A percentile compares a stretch with the other conserved stretches of the same genome.
Evolutionary conservation across 1,140 invertebrate species (phyloP).

Genomic region (Drosophila jambulina): DNA sequence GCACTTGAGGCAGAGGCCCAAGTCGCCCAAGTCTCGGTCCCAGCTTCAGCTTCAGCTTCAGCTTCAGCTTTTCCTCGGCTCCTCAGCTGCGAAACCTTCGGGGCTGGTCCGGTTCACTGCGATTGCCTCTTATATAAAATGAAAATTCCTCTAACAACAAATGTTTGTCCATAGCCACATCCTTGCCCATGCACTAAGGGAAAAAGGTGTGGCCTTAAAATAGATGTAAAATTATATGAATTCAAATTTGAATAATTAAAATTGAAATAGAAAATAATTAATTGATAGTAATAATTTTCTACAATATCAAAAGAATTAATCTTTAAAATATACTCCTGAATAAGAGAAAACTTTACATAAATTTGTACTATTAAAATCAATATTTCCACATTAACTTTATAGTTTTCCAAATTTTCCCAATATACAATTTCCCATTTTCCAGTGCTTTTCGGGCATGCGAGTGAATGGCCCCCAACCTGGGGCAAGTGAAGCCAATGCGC

Average conservation of each 20-base stretch:
- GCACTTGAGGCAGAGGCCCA: constrained; percentile 57
- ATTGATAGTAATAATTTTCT: no score
- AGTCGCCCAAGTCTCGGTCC: background rate
- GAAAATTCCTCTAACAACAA: constrained; percentile 62
- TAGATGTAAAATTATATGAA: background rate
- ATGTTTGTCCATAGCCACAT: constrained; percentile 52
- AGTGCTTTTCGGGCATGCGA: constrained; percentile 39
- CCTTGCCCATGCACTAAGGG: constrained; percentile 19
- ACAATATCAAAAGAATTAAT: background rate
- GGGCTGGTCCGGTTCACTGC: constrained; percentile 61
- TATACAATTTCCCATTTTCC: background rate
- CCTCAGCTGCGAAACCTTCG: constrained; percentile 58
- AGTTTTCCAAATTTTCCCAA: rapidly evolving
- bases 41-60: background rate
- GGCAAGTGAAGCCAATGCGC: constrained; percentile 65
- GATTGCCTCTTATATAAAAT: constrained; percentile 67
- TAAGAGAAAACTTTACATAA: background rate
- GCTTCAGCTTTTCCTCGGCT: constrained; percentile 19
- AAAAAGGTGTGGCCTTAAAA: background rate
- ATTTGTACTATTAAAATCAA: background rate
- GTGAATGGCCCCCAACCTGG: constrained; percentile 58
- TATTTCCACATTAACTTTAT: no score
- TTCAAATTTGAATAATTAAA: background rate
- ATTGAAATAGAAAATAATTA: background rate
- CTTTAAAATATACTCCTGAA: background rate